Base-by-base conservation (phyloP, 1,140 invertebrate species). In the Sipha flava region DNA sequence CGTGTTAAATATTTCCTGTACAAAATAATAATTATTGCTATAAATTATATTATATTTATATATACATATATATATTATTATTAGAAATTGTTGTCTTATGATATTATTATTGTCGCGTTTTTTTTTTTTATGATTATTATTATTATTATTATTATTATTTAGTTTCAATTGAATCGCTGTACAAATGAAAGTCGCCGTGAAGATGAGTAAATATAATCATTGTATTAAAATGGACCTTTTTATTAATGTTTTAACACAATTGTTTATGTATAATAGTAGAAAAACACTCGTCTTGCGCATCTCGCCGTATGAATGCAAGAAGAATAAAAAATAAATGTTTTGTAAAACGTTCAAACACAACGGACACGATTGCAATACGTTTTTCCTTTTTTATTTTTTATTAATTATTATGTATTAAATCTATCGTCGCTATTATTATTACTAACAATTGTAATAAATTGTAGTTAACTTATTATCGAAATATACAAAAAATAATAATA, bases 381-480 rank as follows among this genome's bases (percentile, higher is more conserved):
- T 75, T 75, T 75, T 45, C 23, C 6, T 40, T 40, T 34, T 66
- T 43, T 68, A 29, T 68, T 26, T 68, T 66, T 34, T 47, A 34
- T 73, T 49, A 52, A 23, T 37, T 18, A 54, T 54, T 75, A 73
- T 54, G 21, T 75, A 75, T 57, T 75, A 77, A 40, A 77, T 59
- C 57, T 59, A 77, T 77, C 47, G 52, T 52, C 40, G 52, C 52
- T 77, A 77, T 77, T 54, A 59, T 77, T 77, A 59, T 57, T 75
- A 75, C 23, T 70, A 59, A 77, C 52, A 21, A 57, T 77, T 77
- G 73, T 77, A 77, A 54, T 77, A 37, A 54, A 77, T 47, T 77
- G 73, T 77, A 77, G 73, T 77, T 75, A 34, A 57, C 72, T 75
- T 77, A 77, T 77, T 21, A 77, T 77, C 43, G 26, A 59, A 40